These are phyloP conservation scores for Nothocercus nigrocapillus DNA, from an alignment of 2,113 vertebrate species.

Conservation along the genomic window DNA sequence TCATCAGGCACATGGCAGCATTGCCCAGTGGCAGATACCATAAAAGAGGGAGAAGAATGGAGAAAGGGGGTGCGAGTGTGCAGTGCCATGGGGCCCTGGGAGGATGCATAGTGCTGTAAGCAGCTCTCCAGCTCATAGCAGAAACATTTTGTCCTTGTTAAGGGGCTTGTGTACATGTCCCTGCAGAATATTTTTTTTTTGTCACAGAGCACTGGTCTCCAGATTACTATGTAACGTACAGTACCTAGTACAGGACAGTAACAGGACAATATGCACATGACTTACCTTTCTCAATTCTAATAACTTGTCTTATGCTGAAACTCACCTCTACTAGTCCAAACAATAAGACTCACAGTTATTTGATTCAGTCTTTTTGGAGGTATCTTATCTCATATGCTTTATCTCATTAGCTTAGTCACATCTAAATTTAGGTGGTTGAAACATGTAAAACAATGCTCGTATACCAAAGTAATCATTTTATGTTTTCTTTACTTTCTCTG, in stretches of 20 bases:
- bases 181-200: background rate
- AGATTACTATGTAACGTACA: background rate
- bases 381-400: background rate
- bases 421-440: background rate
- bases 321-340: background rate
- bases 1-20: no score
- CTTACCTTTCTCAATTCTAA: background rate
- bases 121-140: background rate
- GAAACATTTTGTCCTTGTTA: background rate
- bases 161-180: background rate
- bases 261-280: background rate
- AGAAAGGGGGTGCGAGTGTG: no score
- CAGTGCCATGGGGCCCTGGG: no score
- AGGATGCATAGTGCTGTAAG: no score
- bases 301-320: background rate
- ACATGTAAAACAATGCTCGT: background rate
- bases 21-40: no score
- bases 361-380: background rate
- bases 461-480: no score
- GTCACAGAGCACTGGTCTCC: background rate
- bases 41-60: no score
- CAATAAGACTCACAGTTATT: background rate
- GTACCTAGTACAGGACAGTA: no score
- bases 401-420: background rate
- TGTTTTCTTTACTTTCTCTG: no score